Percentiles rank a stretch among this genome's conserved stretches.
Evolutionary conservation across 92 coral and sea anemone genomes (phyloP).

Genomic region (Anthopleura xanthogrammica): DNA sequence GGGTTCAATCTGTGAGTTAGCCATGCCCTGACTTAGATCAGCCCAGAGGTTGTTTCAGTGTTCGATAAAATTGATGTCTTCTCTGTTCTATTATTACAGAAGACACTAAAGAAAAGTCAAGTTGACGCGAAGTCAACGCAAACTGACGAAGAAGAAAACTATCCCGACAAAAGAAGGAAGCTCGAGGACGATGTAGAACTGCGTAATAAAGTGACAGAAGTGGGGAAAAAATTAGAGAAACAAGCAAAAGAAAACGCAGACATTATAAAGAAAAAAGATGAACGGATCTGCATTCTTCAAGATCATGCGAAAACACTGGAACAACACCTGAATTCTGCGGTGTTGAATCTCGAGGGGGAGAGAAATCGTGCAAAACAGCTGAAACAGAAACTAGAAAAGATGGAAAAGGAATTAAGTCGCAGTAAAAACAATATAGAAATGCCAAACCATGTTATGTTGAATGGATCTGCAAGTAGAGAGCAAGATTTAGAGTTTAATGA

Average conservation of each 20-base stretch:
- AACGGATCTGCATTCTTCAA: conserved; percentile 57
- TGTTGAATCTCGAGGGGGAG: conserved; percentile 61
- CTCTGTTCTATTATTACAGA: not conserved
- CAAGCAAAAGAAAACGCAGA: conserved; percentile 21
- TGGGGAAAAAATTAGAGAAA: conserved; percentile 7
- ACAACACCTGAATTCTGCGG: conserved; percentile 62
- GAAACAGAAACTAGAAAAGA: conserved; percentile 40
- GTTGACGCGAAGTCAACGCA: conserved; percentile 10
- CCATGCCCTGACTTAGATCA: too few species aligned
- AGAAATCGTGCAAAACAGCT: conserved; percentile 61
- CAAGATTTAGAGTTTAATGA: conserved; percentile 22
- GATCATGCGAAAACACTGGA: conserved; percentile 57
- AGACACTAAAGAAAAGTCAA: not conserved
- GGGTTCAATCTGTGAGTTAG: too few species aligned
- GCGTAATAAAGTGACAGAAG: conserved; percentile 11
- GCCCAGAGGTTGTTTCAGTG: too few species aligned
- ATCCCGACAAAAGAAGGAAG: conserved; percentile 9
- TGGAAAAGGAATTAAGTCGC: conserved; percentile 36
- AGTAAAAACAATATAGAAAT: not conserved
- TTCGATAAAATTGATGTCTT: too few species aligned
- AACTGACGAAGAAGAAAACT: not conserved
- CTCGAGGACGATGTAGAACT: not conserved
- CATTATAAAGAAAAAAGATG: conserved; percentile 9
- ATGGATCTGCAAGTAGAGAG: conserved; percentile 32
- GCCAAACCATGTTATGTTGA: not conserved